Evolutionary conservation across 1,140 invertebrate genomes (phyloP).

Genomic region (Sinella curviseta): DNA sequence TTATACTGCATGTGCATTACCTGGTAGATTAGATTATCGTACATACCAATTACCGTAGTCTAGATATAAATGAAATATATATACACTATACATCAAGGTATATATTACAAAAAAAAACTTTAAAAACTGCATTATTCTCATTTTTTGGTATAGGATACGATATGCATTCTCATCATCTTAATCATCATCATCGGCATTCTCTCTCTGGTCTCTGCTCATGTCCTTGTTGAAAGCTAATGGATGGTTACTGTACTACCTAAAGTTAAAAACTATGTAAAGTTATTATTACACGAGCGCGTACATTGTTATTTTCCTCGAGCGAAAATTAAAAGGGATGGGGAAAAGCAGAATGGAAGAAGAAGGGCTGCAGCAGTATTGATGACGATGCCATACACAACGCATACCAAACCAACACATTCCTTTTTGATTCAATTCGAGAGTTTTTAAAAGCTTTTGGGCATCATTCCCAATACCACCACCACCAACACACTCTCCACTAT

Average conservation of each 20-base stretch:
- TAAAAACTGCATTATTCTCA: background rate
- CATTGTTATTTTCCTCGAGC: slow-evolving; percentile 6
- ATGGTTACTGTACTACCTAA: background rate
- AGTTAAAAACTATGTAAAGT: background rate
- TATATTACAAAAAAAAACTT: background rate
- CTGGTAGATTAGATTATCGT: background rate
- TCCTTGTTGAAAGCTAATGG: slow-evolving; percentile 1
- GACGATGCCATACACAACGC: too few species aligned
- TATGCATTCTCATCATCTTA: too few species aligned
- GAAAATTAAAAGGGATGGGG: background rate
- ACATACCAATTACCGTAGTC: background rate
- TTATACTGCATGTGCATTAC: slow-evolving; percentile 8
- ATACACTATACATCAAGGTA: background rate
- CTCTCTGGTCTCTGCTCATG: background rate
- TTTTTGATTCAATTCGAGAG: background rate
- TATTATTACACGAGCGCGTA: background rate
- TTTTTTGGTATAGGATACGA: background rate
- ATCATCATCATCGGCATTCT: background rate
- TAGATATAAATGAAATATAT: background rate
- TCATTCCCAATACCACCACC: background rate
- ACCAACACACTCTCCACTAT: background rate
- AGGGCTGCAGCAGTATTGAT: background rate
- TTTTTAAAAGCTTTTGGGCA: background rate
- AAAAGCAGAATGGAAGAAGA: background rate
- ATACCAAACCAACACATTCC: slow-evolving; percentile 3